A percentile compares a stretch with the other conserved stretches of the same genome.
phyloP scores from a whole-genome alignment of 2,113 vertebrate species.

The Emydura subglobosa region DNA sequence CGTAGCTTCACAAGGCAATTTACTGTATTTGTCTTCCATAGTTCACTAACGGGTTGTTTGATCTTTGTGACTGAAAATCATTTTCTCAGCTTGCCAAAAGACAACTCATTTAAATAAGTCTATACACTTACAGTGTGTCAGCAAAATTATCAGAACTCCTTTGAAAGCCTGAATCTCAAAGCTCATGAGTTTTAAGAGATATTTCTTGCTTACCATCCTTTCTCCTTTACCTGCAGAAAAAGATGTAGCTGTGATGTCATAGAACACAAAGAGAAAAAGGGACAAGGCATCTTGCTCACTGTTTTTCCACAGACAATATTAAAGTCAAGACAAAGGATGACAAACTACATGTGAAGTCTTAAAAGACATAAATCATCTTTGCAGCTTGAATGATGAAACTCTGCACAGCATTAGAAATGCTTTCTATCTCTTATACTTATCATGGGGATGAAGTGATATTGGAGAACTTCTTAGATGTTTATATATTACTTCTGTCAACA shows the following conservation, averaged over 20 bases:
- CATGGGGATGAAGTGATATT: not conserved
- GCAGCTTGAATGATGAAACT: not conserved
- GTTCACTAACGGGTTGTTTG: slow-evolving; percentile 65
- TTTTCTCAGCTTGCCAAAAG: slow-evolving; percentile 61
- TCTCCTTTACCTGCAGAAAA: slow-evolving; percentile 42
- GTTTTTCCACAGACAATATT: not conserved
- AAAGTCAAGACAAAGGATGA: not conserved
- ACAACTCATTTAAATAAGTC: slow-evolving; percentile 66
- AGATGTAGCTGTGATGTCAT: not conserved
- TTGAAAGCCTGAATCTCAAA: slow-evolving; percentile 63
- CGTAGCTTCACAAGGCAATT: slow-evolving; percentile 33
- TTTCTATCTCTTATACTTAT: not conserved
- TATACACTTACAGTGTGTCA: slow-evolving; percentile 48
- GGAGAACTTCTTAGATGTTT: not conserved
- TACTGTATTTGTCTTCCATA: slow-evolving; percentile 63
- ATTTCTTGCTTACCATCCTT: slow-evolving; percentile 56
- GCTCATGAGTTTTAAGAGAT: slow-evolving; percentile 59
- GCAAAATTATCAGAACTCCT: slow-evolving; percentile 47
- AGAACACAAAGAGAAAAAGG: not conserved
- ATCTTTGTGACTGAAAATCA: slow-evolving; percentile 71
- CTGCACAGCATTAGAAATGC: not conserved
- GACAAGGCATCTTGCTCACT: not conserved
- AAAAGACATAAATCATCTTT: not conserved
- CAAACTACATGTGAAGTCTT: not conserved
- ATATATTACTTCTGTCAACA: not conserved